These are phyloP conservation scores for Axea sp. DNA, from an alignment of 2,888 invertebrate species.

Conservation along the genomic window DNA sequence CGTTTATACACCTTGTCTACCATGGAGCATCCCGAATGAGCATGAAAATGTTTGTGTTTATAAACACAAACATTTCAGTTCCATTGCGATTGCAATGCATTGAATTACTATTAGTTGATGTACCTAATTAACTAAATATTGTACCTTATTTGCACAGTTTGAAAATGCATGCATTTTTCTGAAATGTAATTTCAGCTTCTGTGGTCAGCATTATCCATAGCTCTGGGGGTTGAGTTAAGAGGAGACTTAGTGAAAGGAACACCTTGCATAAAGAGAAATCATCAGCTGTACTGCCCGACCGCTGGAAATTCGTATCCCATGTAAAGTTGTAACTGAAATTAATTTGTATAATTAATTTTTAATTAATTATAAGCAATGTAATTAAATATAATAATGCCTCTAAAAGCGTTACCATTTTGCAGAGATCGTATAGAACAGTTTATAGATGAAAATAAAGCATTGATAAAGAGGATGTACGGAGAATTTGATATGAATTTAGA, in stretches of 20 bases:
- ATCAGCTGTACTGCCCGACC: slow-evolving; percentile 94
- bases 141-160: neutral
- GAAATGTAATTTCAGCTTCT: slow-evolving; percentile 83
- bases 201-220: slow-evolving; percentile 93
- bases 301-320: slow-evolving; percentile 94
- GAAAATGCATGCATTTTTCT: neutral
- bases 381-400: no score
- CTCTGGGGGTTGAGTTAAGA: slow-evolving; percentile 91
- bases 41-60: no score
- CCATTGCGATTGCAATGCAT: no score
- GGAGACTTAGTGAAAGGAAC: slow-evolving; percentile 93
- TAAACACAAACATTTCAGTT: no score
- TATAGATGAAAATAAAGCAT: slow-evolving; percentile 95
- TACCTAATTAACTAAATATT: no score
- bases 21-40: no score
- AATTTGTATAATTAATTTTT: no score
- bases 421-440: slow-evolving; percentile 94
- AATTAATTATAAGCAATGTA: no score
- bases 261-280: slow-evolving; percentile 93
- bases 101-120: no score
- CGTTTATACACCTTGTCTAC: no score
- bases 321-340: no score
- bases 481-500: slow-evolving; percentile 87
- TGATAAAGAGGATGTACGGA: slow-evolving; percentile 96
- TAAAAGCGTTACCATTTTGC: no score